Base-by-base conservation (phyloP, 1,140 invertebrate genomes). In the Maconellicoccus hirsutus region DNA sequence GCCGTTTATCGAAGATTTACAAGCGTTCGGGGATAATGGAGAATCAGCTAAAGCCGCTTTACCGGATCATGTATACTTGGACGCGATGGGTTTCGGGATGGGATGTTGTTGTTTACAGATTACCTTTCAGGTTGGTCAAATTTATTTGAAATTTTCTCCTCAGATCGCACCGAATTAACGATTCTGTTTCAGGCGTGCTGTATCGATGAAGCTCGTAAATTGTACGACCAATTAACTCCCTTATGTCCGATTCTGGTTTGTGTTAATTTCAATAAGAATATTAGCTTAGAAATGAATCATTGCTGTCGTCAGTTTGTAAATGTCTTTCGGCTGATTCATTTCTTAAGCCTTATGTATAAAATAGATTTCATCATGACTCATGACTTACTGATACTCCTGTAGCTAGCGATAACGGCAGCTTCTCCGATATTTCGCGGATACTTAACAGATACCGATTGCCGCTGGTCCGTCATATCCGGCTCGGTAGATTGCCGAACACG, bases 31-130 rank as follows among this genome's bases (percentile, higher is more conserved):
- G 1, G 88, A 95, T 73, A 89, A 94, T 79, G 86, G 89, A 22
- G 86, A 85, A 72, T 84, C 79, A 78, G 81, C 76, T 19, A 82
- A 80, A 59, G 86, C 85, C n/a, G 86, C 87, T 1, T 81, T 86
- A 75, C 87, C 89, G 1, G 89, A 96, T 82, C 91, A 94, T 77
- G 88, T 98, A 72, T 94, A 97, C 76, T 89, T 99, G 89, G 97
- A 99, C 80, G 92, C 94, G 0, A 99, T 99, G 96, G 96, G 94
- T 33, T 99, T 99, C 81, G 98, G 98, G 52, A 99, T 99, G 98
- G 97, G 97, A 33, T 96, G 93, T 78, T 98, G 92, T 77, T 99
- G 97, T 79, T 83, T 99, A 10, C 98, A 99, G 80, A 82, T 96
- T 23, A 96, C 93, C 29, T 97, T 96, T 80, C 80, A 82, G 75